Percentiles rank a stretch among this genome's conserved stretches.
These are phyloP conservation scores for Drusus annulatus DNA, from an alignment of 1,140 invertebrate genomes.

Conservation along the genomic window DNA sequence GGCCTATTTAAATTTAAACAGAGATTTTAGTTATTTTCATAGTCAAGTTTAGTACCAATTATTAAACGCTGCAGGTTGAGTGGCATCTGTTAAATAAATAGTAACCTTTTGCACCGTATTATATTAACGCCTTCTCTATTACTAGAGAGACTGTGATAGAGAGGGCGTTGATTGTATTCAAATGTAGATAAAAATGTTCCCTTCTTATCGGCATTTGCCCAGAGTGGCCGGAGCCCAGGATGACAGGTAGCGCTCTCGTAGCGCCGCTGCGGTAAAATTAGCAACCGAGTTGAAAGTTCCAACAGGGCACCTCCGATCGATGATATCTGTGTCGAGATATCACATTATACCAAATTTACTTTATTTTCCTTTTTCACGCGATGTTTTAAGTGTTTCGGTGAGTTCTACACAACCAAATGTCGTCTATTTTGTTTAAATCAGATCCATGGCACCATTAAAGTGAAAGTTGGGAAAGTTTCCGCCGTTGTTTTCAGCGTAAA, in stretches of 20 bases:
- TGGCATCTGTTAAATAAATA: too few relatives aligned
- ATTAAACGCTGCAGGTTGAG: too few relatives aligned
- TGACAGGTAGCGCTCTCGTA: slow-evolving; percentile 39
- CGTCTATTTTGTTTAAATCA: background rate
- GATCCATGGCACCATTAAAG: slow-evolving; percentile 33
- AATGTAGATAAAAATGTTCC: too few relatives aligned
- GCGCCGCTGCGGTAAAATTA: slow-evolving; percentile 11
- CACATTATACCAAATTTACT: slow-evolving; percentile 28
- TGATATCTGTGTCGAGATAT: slow-evolving; percentile 56
- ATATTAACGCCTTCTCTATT: too few relatives aligned
- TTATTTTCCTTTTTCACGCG: slow-evolving; percentile 22
- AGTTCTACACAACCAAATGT: background rate
- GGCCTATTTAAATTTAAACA: too few relatives aligned
- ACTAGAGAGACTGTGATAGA: too few relatives aligned
- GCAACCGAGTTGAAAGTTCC: slow-evolving; percentile 62
- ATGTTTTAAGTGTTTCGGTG: slow-evolving; percentile 44
- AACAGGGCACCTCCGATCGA: slow-evolving; percentile 72
- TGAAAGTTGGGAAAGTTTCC: slow-evolving; percentile 63
- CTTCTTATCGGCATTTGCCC: background rate
- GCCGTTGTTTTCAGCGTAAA: slow-evolving; percentile 64
- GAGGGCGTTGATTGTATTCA: too few relatives aligned
- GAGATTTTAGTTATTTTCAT: too few relatives aligned
- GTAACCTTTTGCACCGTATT: too few relatives aligned
- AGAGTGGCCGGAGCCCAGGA: too few relatives aligned
- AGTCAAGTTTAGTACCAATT: too few relatives aligned